Evolutionary conservation across 2,888 invertebrate species (phyloP), one percentile per base, ranked within the genome.

Genomic region (Orchesella flavescens): DNA sequence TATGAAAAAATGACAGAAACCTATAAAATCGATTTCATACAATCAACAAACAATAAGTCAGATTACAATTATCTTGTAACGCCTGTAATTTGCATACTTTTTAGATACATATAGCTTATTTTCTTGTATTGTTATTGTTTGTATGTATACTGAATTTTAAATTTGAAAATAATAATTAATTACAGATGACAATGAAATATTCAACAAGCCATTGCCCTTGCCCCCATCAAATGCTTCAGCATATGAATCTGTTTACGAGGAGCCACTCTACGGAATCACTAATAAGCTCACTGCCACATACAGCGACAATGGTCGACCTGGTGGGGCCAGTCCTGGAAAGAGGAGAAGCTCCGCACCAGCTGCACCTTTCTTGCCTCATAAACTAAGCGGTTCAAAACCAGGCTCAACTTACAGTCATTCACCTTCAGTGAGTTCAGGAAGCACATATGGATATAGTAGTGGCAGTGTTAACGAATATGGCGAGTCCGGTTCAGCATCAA

Each of bases 231-330:
- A 84, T 61, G 68, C 87, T 43, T 61, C 79, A 9, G 55, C 76
- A 9, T 83, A 84, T 65, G 88, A 88, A 66, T 87, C 87, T 0
- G 44, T 87, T 10, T 88, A 88, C 75, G 85, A 87, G n/a, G 88
- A 88, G 76, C 87, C 87, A 44, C 81, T 88, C 68, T 88, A 88
- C 63, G 85, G 86, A 65, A 85, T 85, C 43, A 85, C 85, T 44
- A 85, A 85, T 83, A 82, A 85, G 65, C 82, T 85, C 23, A 85
- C 85, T 23, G 66, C 83, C 66, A 78, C 78, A 7, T 78, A 73
- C 59, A 75, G 75, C 24, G 83, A 83, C 72, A 66, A 19, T 83
- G 83, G 78, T 15, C 76, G 78, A 19, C 10, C 63, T 1, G 71
- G 66, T 43, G 78, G 75, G 49, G 57, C 53, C 5, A 69, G 61